phyloP scores from a whole-genome alignment of 1,140 invertebrate species.

The Cydia amplana region DNA sequence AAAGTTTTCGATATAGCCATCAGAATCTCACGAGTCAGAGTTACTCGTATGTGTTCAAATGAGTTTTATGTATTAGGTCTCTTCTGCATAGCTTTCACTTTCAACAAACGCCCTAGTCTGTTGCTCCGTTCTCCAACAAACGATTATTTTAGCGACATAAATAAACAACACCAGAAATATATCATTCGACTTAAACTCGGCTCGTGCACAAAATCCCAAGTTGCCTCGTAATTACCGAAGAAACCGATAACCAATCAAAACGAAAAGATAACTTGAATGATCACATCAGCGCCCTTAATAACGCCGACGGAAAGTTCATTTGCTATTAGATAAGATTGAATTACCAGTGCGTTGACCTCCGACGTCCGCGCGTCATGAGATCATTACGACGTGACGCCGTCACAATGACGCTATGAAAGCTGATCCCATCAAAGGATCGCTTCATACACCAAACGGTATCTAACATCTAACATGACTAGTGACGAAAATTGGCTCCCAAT shows the following conservation, averaged over 20 bases:
- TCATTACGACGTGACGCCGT: slow-evolving; percentile 13
- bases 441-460: not conserved
- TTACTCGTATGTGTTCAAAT: too few species aligned
- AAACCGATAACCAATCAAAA: not conserved
- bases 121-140: too few species aligned
- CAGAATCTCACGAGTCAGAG: too few species aligned
- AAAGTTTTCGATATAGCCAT: too few species aligned
- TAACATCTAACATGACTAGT: not conserved
- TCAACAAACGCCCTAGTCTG: too few species aligned
- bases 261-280: slow-evolving; percentile 25
- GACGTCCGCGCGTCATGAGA: slow-evolving; percentile 17
- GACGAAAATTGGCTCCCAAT: slow-evolving; percentile 35
- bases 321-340: slow-evolving; percentile 30
- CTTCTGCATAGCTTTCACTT: too few species aligned
- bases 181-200: not conserved
- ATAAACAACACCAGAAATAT: too few species aligned
- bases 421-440: not conserved
- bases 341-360: slow-evolving; percentile 21
- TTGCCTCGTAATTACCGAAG: not conserved
- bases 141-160: too few species aligned
- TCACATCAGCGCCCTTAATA: not conserved
- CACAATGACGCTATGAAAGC: not conserved
- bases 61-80: too few species aligned
- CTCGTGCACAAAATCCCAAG: not conserved
- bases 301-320: slow-evolving; percentile 24